Conservation (phyloP, 2,113 vertebrate genomes). For the Proteles cristata region DNA sequence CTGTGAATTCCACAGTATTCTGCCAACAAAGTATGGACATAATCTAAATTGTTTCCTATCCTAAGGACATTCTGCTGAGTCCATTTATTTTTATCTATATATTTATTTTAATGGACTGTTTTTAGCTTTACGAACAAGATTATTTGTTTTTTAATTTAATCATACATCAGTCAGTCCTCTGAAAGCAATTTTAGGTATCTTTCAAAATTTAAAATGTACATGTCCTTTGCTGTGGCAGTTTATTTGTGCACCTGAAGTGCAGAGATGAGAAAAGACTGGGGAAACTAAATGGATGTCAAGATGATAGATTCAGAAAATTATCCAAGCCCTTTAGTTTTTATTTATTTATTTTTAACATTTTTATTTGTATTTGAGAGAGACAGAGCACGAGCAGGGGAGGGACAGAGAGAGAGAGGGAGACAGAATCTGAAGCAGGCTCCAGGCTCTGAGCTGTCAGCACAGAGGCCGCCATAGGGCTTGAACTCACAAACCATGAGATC, state of each 20-base stretch:
- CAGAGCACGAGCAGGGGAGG: too few relatives aligned
- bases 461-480: too few relatives aligned
- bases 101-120: slow-evolving; percentile 37
- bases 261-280: not conserved
- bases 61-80: not conserved
- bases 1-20: not conserved
- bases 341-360: too few relatives aligned
- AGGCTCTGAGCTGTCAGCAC: too few relatives aligned
- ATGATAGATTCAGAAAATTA: not conserved
- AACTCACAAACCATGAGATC: too few relatives aligned
- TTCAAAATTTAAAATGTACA: not conserved
- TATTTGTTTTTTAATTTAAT: slow-evolving; percentile 37
- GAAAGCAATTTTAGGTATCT: slow-evolving; percentile 3
- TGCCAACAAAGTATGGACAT: not conserved
- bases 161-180: not conserved
- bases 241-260: not conserved
- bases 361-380: too few relatives aligned
- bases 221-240: not conserved
- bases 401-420: too few relatives aligned
- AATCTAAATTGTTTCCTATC: slow-evolving; percentile 22
- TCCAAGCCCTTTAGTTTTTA: not conserved
- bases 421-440: too few relatives aligned
- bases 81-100: slow-evolving; percentile 40
- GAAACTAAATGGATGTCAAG: not conserved
- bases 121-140: not conserved